Conservation (phyloP, 2,797 vertebrate species). For the Coluber constrictor region DNA sequence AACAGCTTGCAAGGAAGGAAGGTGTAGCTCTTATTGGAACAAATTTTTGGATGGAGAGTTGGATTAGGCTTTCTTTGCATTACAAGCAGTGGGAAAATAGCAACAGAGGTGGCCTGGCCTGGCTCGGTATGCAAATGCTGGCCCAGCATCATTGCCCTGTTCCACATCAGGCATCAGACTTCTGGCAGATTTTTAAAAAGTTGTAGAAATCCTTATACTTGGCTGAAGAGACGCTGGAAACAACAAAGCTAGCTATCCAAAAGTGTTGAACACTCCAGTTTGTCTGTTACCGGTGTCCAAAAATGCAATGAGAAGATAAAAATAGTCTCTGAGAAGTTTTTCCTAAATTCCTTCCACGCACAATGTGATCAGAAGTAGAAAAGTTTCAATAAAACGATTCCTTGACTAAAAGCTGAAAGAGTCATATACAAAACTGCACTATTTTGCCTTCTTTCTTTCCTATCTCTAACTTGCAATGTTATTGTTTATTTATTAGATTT, state of each 20-base stretch:
- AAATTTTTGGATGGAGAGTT: no score
- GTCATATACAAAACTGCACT: background rate
- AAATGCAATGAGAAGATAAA: background rate
- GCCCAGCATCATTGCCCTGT: background rate
- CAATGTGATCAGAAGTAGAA: background rate
- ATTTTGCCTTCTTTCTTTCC: background rate
- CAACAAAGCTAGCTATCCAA: background rate
- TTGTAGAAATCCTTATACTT: background rate
- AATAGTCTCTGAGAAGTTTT: background rate
- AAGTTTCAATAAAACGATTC: background rate
- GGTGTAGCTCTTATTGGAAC: no score
- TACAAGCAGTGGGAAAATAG: no score
- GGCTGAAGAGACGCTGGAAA: background rate
- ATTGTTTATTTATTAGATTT: no score
- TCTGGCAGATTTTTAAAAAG: background rate
- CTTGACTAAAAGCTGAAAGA: background rate
- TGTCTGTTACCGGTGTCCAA: no score
- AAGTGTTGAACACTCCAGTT: background rate
- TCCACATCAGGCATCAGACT: background rate
- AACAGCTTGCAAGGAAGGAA: no score
- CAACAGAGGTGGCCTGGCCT: no score
- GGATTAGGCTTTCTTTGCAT: no score
- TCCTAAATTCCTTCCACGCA: background rate
- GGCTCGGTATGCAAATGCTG: background rate
- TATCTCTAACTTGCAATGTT: background rate